A percentile compares a stretch with the other conserved stretches of the same genome.
phyloP scores from a whole-genome alignment of 2,113 vertebrate genomes.

The Theropithecus gelada region DNA sequence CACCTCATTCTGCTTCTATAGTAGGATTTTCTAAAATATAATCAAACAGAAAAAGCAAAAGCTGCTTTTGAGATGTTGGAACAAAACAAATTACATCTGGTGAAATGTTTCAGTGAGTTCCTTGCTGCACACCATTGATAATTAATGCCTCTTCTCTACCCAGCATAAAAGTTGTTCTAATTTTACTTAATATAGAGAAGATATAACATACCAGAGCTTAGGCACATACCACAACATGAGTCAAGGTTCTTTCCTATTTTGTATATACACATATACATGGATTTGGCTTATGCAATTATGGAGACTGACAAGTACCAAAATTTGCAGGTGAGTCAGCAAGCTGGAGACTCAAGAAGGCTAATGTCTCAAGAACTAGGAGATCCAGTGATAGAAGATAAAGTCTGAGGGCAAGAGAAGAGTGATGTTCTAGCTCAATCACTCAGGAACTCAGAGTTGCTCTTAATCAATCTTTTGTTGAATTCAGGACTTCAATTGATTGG shows the following conservation, averaged over 20 bases:
- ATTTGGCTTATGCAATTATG: background rate
- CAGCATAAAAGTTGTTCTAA: constrained; percentile 5
- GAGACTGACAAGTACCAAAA: background rate
- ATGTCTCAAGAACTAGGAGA: background rate
- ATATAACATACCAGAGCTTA: background rate
- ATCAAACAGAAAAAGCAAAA: background rate
- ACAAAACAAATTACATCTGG: constrained; percentile 13
- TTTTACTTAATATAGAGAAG: background rate
- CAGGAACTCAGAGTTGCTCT: background rate
- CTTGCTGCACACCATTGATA: background rate
- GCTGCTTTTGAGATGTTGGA: background rate
- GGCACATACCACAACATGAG: background rate
- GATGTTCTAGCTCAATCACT: no score
- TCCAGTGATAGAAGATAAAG: background rate
- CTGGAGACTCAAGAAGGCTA: no score
- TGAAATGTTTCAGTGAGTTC: background rate
- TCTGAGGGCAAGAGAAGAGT: background rate
- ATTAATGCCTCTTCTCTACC: constrained; percentile 13
- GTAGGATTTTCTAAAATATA: background rate
- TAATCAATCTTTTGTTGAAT: background rate
- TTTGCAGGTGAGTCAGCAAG: background rate
- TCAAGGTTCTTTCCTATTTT: background rate
- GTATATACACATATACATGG: background rate
- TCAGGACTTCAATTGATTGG: background rate
- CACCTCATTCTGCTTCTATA: background rate